phyloP scores from a whole-genome alignment of 2,888 invertebrate genomes.

The Chaetogeoica ovagalla region DNA sequence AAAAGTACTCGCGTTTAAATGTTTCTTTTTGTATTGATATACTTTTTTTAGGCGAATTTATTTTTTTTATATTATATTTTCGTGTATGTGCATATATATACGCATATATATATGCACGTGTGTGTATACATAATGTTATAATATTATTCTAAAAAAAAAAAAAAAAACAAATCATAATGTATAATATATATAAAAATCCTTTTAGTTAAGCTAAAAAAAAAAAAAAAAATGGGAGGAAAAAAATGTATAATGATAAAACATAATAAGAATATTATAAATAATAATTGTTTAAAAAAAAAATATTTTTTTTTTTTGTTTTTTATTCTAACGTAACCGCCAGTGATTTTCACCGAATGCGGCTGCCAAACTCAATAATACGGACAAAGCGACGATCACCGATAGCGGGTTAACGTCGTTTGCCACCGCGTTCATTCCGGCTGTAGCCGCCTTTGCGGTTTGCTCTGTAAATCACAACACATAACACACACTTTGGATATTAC shows the following conservation, averaged over 20 bases:
- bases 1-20: too few species aligned
- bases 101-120: too few species aligned
- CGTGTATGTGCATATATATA: too few species aligned
- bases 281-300: neutral
- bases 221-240: neutral
- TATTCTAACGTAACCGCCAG: constrained; percentile 26
- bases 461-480: constrained; percentile 52
- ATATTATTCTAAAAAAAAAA: too few species aligned
- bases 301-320: neutral
- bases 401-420: constrained; percentile 11
- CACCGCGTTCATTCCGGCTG: constrained; percentile 17
- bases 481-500: constrained; percentile 45
- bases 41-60: too few species aligned
- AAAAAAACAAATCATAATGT: too few species aligned
- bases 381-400: constrained; percentile 1
- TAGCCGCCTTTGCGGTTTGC: constrained; percentile 14
- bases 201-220: neutral
- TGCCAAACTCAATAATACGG: constrained; percentile 30
- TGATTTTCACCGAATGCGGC: constrained; percentile 18
- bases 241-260: neutral
- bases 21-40: too few species aligned
- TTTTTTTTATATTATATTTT: too few species aligned
- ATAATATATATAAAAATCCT: neutral
- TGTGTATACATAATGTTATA: too few species aligned
- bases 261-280: neutral